Base-by-base conservation (phyloP, 2,888 invertebrate genomes). In the Steromphala cineraria region DNA sequence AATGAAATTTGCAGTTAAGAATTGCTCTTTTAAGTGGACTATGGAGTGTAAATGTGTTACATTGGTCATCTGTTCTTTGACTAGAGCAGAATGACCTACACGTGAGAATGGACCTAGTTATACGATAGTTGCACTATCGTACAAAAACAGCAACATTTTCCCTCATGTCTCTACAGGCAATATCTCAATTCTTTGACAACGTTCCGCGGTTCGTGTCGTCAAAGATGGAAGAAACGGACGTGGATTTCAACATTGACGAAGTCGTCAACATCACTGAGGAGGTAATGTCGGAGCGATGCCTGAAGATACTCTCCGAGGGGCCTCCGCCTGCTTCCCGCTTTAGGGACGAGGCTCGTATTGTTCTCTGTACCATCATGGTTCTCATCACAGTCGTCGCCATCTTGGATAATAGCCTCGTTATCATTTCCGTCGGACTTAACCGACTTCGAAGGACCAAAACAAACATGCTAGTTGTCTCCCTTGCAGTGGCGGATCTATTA, bases 341-440 rank as follows among this genome's bases (percentile, higher is more conserved):
- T 24, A 21, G 19, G 24, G 46, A 52, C 21, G 75, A 75, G 19
- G 24, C 52, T 19, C 46, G 52, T 13, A 75, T 75, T 8, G 24
- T 75, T 0, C 46, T 75, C 15, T 75, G 75, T 17, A 75, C 46
- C 2, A 10, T 75, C 10, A 75, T 75, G 75, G 24, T 75, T 52
- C 75, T 75, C 19, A 46, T 75, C 24, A 75, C 75, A 13, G 19
- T 75, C 5, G 24, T 52, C 53, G 52, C 75, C 24, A 46, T 75
- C 75, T 52, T 75, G 24, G 75, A 75, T 21, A 75, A 75, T 52
- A 75, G 53, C 75, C 46, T 75, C 24, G 75, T 75, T 15, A 52
- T 75, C 75, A 52, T 52, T 19, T 52, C 52, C 52, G 52, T 75
- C 52, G 17, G 40, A n/a, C 24, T 75, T 1, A 40, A 75, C 75